Evolutionary conservation across 2,888 invertebrate species (phyloP), one percentile per base, ranked within the genome.

Genomic region (Polyploca ridens): DNA sequence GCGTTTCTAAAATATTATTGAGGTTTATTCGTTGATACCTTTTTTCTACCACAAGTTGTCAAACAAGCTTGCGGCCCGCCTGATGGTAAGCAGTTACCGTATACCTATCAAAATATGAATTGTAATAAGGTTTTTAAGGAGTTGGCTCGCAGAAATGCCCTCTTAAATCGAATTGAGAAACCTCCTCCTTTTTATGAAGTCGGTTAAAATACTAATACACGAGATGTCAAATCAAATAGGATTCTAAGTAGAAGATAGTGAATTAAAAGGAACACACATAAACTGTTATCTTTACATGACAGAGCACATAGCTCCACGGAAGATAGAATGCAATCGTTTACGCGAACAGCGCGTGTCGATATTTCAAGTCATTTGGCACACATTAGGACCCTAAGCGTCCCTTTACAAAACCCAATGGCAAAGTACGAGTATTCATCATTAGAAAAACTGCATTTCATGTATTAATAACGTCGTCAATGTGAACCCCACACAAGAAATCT

Each of bases 401-500:
- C 77, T 76, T 69, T 67, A 69, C 69, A 69, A 74, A 75, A 46
- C 71, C 72, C 73, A 68, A 73, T 69, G 70, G 73, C 76, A 46
- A 14, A 19, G 19, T 77, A 78, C 75, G 78, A 73, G 72, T 70
- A 66, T 62, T 72, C 77, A 82, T 87, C 89, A 88, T 91, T 90
- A 90, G 83, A 87, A 91, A 93, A 93, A 91, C 83, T 90, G 93
- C 93, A 92, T 91, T 85, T 94, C 93, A 93, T 82, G 91, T 89
- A 90, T 91, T 90, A 93, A 93, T 92, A 91, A 90, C 86, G 82
- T 85, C 88, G 84, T 88, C 88, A 84, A 76, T 78, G 78, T 84
- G 77, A 84, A 86, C 88, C 90, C 90, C 78, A 84, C 81, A 83
- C 81, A 82, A 87, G 84, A 89, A 90, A 90, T 89, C 91, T 90